Evolutionary conservation across 2,888 invertebrate species (phyloP), one percentile per base, ranked within the genome.

Genomic region (Diaperis boleti): DNA sequence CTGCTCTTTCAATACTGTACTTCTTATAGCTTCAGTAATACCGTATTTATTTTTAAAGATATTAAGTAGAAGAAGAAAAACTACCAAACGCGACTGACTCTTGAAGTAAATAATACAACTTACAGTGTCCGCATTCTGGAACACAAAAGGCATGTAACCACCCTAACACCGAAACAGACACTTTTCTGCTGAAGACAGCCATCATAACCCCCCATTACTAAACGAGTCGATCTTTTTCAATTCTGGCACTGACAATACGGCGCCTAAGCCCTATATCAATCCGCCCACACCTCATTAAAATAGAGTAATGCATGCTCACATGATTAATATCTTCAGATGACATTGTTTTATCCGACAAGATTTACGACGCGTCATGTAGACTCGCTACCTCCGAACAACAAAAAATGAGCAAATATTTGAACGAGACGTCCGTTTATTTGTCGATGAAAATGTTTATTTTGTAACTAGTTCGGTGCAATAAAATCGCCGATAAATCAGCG

Each of bases 281-380:
- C 50, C 50, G 20, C 50, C 50, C 50, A 50, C 50, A 37, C 22
- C 37, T 50, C 50, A 50, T 50, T 50, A 50, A 50, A 50, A 50
- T 17, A 37, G 13, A 37, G 17, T 26, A 33, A 50, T 50, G 35
- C 22, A 50, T 50, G 22, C 49, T 37, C 50, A n/a, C 17, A 33
- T 42, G 55, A 55, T 55, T 55, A 55, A 55, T 55, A 29, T 55
- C 55, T 42, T 29, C 29, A 41, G 26, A 47, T 41, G 55, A 42
- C 42, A 41, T 22, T 41, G 55, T 42, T 55, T 55, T 41, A 42
- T 26, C 31, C 17, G 42, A 17, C 14, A 29, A 31, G 41, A 55
- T 55, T 55, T 50, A 50, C 22, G 15, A 15, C 39, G 3, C 13
- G 39, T 15, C 39, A 39, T 37, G 13, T 5, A 14, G 3, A 15